Conservation (phyloP, 2,888 invertebrate genomes). For the Pseudococcus jackbeardsleyi region DNA sequence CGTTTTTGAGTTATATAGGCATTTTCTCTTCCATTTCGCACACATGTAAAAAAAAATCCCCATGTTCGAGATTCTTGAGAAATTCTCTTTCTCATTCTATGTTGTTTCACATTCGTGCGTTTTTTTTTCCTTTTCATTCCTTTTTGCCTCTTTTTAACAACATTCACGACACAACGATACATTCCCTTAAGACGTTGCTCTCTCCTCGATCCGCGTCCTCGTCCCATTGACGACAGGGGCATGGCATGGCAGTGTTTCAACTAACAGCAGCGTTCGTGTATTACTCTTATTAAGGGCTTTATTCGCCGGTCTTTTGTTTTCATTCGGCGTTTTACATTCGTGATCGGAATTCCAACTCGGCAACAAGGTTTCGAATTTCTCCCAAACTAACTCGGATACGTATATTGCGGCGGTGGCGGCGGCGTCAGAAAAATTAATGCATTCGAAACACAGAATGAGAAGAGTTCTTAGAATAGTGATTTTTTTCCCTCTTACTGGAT, state of each 20-base stretch:
- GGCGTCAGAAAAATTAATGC: conserved; percentile 13
- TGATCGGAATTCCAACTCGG: not conserved
- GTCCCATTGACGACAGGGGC: too few species aligned
- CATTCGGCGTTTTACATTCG: conserved; percentile 50
- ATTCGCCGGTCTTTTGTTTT: conserved; percentile 47
- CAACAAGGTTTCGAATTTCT: not conserved
- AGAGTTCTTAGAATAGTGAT: conserved; percentile 6
- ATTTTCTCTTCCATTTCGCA: not conserved
- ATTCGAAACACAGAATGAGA: not conserved
- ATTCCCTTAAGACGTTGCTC: conserved; percentile 11
- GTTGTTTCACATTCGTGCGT: not conserved
- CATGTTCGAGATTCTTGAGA: not conserved
- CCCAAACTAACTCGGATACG: not conserved
- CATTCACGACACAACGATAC: conserved; percentile 50
- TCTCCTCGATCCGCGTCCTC: not conserved
- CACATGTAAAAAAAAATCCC: not conserved
- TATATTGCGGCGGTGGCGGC: not conserved
- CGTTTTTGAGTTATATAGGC: not conserved
- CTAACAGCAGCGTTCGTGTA: not conserved
- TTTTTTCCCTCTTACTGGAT: not conserved
- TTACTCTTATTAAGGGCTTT: conserved; percentile 30
- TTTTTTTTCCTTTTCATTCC: not conserved
- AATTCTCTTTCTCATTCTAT: not conserved
- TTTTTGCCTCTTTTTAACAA: not conserved
- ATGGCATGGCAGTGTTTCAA: conserved; percentile 26